Evolutionary conservation across 2,888 invertebrate species (phyloP), one percentile per base, ranked within the genome.

Genomic region (Eledone cirrhosa): DNA sequence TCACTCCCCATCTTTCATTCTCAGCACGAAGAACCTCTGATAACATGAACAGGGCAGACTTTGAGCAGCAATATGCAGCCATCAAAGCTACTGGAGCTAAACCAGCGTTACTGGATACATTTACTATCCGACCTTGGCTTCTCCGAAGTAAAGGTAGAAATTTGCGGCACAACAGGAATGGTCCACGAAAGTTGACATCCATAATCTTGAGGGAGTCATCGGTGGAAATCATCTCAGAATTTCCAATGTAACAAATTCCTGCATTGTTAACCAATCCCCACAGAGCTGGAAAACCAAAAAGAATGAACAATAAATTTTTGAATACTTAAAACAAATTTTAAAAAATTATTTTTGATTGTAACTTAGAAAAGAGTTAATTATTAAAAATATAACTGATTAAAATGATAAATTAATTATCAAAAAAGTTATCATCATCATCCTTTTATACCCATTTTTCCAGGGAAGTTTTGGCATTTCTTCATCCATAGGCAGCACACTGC

Each of bases 211-310:
- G 81, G 22, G 87, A 86, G 78, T 88, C 88, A 11, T 81, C 82
- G 22, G 79, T 77, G 0, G 86, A 77, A 86, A 89, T 87, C 78
- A 87, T 85, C 79, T 89, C 88, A 27, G 87, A 82, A 75, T 85
- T 86, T 67, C 87, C 88, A 33, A 84, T 82, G 72, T 84, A 84
- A 78, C 86, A 85, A 41, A 88, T 86, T 16, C 88, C 88, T 1
- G 88, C 88, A 80, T 88, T 88, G 84, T 88, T 88, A 0, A 88
- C 84, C 19, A 88, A 81, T 29, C 86, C 88, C 86, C 87, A 87
- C 27, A 88, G 80, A 7, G 82, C 86, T 86, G 80, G 5, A 81
- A 74, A 27, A 27, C 29, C 11, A 27, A 16, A 24, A 67, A 7
- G 22, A 41, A 31, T 41, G 41, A 41, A 41, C 41, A 41, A 41